Evolutionary conservation across 2,888 invertebrate species (phyloP).

Genomic region (Callyntrura guangdongensis): DNA sequence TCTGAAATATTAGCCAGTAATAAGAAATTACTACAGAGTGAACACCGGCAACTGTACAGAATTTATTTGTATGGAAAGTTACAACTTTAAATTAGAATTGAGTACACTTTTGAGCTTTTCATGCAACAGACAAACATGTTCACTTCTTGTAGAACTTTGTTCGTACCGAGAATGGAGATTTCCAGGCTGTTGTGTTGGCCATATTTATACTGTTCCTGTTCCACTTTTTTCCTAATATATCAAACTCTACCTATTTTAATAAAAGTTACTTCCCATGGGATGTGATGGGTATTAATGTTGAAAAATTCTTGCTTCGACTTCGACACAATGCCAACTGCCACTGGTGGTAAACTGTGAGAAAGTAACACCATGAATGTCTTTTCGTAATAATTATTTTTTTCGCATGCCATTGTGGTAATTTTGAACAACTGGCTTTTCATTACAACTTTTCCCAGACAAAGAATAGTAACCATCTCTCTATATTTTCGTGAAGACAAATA

Average conservation of each 20-base stretch:
- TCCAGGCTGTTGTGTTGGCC: constrained; percentile 37
- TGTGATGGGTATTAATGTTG: constrained; percentile 1
- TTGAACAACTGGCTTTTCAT: constrained; percentile 56
- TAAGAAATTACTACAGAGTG: background rate
- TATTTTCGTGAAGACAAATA: constrained; percentile 15
- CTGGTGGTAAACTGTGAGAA: constrained; percentile 28
- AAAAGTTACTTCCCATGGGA: background rate
- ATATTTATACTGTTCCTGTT: constrained; percentile 19
- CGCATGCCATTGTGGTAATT: constrained; percentile 59
- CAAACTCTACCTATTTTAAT: background rate
- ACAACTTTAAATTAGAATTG: no score
- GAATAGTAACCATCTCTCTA: background rate
- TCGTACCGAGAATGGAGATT: constrained; percentile 23
- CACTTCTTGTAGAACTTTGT: background rate
- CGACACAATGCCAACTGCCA: background rate
- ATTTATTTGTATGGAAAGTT: no score
- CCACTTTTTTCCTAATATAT: background rate
- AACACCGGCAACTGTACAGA: no score
- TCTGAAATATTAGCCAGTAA: background rate
- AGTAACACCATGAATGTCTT: constrained; percentile 31
- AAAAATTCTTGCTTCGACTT: constrained; percentile 11
- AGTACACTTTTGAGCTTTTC: background rate
- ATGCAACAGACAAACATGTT: background rate
- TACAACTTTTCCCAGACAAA: constrained; percentile 27
- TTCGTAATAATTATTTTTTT: constrained; percentile 35